These are phyloP conservation scores for Apostichopus parvimensis DNA, from an alignment of 35 echinoderm and acorn worm species.

Conservation along the genomic window DNA sequence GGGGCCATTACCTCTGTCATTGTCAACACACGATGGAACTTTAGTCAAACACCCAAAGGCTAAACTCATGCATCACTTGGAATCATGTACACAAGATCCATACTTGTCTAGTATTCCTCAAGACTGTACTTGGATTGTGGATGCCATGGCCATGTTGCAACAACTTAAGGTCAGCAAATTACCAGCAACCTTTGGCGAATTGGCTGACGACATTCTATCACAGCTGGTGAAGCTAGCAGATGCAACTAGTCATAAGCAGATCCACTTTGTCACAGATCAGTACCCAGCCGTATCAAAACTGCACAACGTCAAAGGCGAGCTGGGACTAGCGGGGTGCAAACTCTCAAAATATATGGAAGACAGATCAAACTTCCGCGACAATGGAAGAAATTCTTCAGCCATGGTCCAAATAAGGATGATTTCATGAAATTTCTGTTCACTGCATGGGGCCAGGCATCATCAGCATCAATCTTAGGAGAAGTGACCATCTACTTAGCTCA, in stretches of 20 bases:
- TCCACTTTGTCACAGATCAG: constrained; percentile 72
- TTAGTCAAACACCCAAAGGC: constrained; percentile 57
- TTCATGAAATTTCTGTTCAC: not conserved
- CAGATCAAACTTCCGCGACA: constrained; percentile 66
- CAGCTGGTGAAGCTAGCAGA: constrained; percentile 39
- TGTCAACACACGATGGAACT: not conserved
- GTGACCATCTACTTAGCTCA: constrained; percentile 2
- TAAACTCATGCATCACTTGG: not conserved
- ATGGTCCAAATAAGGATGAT: not conserved
- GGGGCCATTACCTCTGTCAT: not conserved
- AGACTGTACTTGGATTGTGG: constrained; percentile 40
- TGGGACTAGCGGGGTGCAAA: constrained; percentile 26
- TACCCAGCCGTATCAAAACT: constrained; percentile 64
- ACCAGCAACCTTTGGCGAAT: constrained; percentile 31
- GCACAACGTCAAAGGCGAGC: constrained; percentile 53
- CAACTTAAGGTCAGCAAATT: constrained; percentile 4
- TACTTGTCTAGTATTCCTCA: not conserved
- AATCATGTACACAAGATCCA: no score
- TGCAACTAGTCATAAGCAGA: no score
- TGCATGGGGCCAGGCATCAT: not conserved
- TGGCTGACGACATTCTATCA: constrained; percentile 35
- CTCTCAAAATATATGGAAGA: not conserved
- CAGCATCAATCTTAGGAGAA: not conserved
- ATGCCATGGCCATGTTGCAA: constrained; percentile 62
- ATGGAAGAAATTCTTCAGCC: constrained; percentile 58